These are phyloP conservation scores for Pheosia tremula DNA, from an alignment of 2,888 invertebrate genomes.

Conservation along the genomic window DNA sequence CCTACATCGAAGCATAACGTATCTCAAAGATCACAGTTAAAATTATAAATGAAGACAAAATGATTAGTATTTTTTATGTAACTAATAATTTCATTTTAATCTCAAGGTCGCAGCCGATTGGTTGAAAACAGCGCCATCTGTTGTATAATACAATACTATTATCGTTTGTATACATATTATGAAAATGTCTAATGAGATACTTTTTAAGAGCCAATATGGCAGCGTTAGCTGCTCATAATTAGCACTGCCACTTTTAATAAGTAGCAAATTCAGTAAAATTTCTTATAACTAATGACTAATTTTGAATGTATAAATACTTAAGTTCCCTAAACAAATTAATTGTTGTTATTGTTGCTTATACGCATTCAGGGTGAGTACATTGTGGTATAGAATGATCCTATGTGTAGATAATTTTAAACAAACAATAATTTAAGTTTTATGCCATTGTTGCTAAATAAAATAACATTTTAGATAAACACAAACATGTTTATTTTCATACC, in stretches of 20 bases:
- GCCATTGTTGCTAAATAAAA: background rate
- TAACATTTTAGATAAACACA: background rate
- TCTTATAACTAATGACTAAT: too few species aligned
- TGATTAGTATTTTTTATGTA: too few species aligned
- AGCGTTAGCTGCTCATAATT: too few species aligned
- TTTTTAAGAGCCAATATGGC: too few species aligned
- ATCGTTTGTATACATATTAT: too few species aligned
- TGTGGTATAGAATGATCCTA: background rate
- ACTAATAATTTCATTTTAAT: too few species aligned
- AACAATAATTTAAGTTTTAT: constrained; percentile 9
- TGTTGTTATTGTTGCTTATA: background rate
- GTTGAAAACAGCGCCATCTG: background rate
- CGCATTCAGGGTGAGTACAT: background rate
- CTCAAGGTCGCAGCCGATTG: background rate
- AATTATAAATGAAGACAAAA: background rate
- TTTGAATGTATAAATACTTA: too few species aligned
- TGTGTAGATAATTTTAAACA: background rate
- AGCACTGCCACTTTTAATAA: too few species aligned
- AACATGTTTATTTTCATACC: background rate
- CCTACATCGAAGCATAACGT: too few species aligned
- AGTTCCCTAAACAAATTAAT: too few species aligned
- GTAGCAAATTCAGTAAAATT: too few species aligned
- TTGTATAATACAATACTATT: background rate
- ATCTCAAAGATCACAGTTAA: background rate
- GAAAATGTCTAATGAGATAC: too few species aligned